These are phyloP conservation scores for Zygaena filipendulae DNA, from an alignment of 2,888 invertebrate species.

Conservation along the genomic window DNA sequence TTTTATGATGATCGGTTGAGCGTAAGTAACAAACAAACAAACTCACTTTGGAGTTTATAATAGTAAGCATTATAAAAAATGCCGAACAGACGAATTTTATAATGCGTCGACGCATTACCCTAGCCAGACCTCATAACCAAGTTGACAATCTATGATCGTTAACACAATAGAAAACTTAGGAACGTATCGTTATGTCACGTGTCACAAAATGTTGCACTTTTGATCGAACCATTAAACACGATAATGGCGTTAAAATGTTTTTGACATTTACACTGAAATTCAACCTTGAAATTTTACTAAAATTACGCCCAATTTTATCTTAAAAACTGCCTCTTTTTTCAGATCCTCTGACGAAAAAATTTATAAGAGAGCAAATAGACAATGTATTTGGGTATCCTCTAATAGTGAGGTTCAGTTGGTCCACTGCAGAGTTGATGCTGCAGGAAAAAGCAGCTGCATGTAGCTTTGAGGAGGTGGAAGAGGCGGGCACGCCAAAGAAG, in stretches of 20 bases:
- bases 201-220: no score
- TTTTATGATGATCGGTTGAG: no score
- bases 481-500: constrained; percentile 44
- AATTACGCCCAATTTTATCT: no score
- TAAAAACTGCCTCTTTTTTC: constrained; percentile 23
- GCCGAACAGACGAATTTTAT: no score
- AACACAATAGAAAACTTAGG: no score
- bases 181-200: no score
- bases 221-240: neutral
- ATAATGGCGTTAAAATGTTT: neutral
- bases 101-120: no score
- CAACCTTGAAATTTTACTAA: neutral
- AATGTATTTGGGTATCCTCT: constrained; percentile 94
- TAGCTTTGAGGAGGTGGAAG: constrained; percentile 74
- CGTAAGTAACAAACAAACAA: no score
- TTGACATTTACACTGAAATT: neutral
- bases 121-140: no score
- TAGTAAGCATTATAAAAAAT: no score
- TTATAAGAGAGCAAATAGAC: constrained; percentile 84
- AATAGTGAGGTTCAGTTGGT: constrained; percentile 97
- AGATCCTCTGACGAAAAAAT: constrained; percentile 96
- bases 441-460: constrained; percentile 77
- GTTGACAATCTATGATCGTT: no score
- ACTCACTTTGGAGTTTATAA: no score
- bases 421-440: constrained; percentile 87